Percentiles rank a stretch among this genome's conserved stretches.
Evolutionary conservation across 2,797 vertebrate species (phyloP).

Genomic region (Pristis pectinata): DNA sequence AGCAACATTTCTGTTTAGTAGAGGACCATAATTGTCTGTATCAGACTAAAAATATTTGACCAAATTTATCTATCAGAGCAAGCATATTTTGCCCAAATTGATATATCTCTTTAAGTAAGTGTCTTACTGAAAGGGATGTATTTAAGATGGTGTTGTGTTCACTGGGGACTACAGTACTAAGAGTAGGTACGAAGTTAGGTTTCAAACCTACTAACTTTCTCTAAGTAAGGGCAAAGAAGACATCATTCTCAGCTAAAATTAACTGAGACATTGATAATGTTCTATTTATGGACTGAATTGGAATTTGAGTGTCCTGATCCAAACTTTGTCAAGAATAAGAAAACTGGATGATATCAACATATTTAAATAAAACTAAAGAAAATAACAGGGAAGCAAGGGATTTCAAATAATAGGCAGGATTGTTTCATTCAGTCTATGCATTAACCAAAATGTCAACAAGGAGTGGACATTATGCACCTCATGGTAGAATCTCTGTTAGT

Average conservation of each 20-base stretch:
- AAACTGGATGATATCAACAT: background rate
- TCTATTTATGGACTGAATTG: background rate
- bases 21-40: background rate
- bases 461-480: slow-evolving; percentile 11
- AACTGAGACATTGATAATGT: background rate
- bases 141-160: background rate
- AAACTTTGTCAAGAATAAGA: background rate
- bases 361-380: background rate
- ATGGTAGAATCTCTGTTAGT: background rate
- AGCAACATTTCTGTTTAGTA: background rate
- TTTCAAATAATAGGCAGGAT: background rate
- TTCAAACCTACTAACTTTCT: background rate
- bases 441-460: slow-evolving; percentile 14
- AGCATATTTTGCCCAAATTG: too few relatives aligned
- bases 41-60: background rate
- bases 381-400: background rate
- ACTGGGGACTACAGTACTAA: background rate
- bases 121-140: background rate
- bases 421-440: background rate
- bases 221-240: background rate
- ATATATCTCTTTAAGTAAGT: too few relatives aligned
- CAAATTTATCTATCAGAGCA: background rate
- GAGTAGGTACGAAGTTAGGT: too few relatives aligned
- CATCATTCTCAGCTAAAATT: background rate
- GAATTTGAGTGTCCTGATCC: background rate